Conservation (phyloP, 2,797 vertebrate species). For the Xiphophorus birchmanni region DNA sequence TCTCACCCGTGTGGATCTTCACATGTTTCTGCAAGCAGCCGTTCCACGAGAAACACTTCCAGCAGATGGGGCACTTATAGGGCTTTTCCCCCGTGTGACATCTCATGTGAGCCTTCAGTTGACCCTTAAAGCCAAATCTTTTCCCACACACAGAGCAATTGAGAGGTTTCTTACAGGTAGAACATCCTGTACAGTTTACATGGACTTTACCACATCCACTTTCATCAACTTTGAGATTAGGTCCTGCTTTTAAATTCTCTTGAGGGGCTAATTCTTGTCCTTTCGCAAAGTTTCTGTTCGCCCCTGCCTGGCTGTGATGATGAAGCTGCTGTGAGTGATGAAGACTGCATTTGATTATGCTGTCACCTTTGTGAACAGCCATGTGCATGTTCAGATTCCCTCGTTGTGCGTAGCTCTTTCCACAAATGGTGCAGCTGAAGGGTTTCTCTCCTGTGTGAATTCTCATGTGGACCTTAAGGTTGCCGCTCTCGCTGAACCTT, state of each 20-base stretch:
- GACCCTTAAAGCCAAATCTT: constrained; percentile 12
- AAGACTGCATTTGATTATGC: constrained; percentile 1
- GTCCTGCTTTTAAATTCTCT: background rate
- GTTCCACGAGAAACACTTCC: constrained; percentile 29
- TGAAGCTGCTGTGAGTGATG: constrained; percentile 3
- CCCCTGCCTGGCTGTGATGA: background rate
- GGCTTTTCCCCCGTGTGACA: constrained; percentile 22
- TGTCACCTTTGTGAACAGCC: constrained; percentile 15
- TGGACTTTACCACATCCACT: background rate
- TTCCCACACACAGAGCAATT: constrained; percentile 17
- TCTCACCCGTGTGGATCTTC: constrained; percentile 19
- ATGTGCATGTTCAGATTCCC: constrained; percentile 30
- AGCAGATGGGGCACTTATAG: constrained; percentile 12
- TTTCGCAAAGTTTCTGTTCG: background rate
- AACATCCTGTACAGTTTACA: background rate
- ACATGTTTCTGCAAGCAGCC: constrained; percentile 23
- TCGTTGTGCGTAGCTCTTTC: constrained; percentile 16
- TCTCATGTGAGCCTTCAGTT: constrained; percentile 22
- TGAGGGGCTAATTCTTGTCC: background rate
- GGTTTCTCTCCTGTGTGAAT: constrained; percentile 25
- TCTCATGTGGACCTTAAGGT: constrained; percentile 25
- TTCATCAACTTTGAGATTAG: background rate
- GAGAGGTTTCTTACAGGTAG: constrained; percentile 6
- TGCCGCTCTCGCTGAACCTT: constrained; percentile 22
- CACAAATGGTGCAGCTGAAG: constrained; percentile 10